phyloP scores from a whole-genome alignment of 2,797 vertebrate species.

The Pteronotus mesoamericanus region DNA sequence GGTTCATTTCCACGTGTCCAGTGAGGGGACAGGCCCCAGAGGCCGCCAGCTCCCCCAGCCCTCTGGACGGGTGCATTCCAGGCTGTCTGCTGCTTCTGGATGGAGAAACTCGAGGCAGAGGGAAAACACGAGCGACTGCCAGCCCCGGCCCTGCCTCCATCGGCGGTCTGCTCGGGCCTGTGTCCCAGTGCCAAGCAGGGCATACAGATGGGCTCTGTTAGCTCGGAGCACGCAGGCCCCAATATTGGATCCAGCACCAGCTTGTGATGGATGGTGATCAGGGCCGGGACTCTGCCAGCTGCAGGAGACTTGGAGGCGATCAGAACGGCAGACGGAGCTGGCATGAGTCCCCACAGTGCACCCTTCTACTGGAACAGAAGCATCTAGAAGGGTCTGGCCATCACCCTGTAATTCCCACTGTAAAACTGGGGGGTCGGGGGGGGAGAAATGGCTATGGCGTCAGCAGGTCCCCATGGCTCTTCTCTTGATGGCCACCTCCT shows the following conservation, averaged over 20 bases:
- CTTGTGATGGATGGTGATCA: not conserved
- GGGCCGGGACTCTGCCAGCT: not conserved
- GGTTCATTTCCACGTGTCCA: not conserved
- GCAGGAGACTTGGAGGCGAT: not conserved
- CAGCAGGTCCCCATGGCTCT: not conserved
- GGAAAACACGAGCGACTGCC: slow-evolving; percentile 9
- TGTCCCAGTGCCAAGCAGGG: not conserved
- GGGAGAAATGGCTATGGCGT: not conserved
- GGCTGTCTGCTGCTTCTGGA: not conserved
- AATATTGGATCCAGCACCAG: not conserved
- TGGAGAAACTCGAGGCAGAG: not conserved
- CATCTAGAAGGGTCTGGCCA: not conserved
- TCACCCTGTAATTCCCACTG: not conserved
- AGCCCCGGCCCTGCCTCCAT: not conserved
- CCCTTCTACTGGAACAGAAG: not conserved
- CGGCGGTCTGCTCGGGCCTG: not conserved
- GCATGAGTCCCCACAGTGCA: not conserved
- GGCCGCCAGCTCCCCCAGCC: not conserved
- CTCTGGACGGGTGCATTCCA: not conserved
- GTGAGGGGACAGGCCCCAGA: not conserved
- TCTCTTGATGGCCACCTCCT: not conserved
- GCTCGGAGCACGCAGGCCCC: not conserved
- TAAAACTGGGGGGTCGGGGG: not conserved
- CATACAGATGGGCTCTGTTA: slow-evolving; percentile 60
- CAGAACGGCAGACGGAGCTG: not conserved